A percentile compares a stretch with the other conserved stretches of the same genome.
Conservation (phyloP, 2,888 invertebrate species). For the Nephrotoma appendiculata region DNA sequence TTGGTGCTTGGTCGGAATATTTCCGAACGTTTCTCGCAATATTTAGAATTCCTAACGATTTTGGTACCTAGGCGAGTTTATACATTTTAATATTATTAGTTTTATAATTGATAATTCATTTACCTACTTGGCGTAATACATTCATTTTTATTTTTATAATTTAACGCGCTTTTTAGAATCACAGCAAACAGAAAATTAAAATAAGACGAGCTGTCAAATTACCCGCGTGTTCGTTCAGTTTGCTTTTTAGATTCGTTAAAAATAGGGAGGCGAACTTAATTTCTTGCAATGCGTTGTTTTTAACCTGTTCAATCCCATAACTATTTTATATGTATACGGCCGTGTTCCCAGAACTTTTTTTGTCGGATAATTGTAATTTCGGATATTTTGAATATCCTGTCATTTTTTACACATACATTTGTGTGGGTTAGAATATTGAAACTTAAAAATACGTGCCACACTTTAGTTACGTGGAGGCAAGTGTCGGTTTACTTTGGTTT, state of each 20-base stretch:
- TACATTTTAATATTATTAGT: background rate
- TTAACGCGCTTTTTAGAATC: background rate
- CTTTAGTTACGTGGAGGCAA: too few species aligned
- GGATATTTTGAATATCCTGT: too few species aligned
- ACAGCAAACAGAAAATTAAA: background rate
- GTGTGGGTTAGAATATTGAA: too few species aligned
- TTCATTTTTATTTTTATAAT: background rate
- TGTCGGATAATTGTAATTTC: too few species aligned
- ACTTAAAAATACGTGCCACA: too few species aligned
- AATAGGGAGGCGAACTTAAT: background rate
- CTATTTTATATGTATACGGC: too few species aligned
- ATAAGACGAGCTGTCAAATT: background rate
- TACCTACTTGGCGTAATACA: background rate
- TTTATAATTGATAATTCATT: background rate
- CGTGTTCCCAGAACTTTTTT: too few species aligned
- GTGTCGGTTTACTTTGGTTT: too few species aligned
- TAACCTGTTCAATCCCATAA: too few species aligned
- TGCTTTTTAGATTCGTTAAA: background rate
- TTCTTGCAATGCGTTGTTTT: background rate
- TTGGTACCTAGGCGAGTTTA: background rate
- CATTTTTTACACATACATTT: too few species aligned
- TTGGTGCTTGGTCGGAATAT: background rate
- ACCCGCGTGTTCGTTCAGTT: background rate
- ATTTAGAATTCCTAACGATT: background rate
- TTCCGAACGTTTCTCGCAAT: background rate